A percentile compares a stretch with the other conserved stretches of the same genome.
phyloP scores from a whole-genome alignment of 2,797 vertebrate species.

The Strix occidentalis region DNA sequence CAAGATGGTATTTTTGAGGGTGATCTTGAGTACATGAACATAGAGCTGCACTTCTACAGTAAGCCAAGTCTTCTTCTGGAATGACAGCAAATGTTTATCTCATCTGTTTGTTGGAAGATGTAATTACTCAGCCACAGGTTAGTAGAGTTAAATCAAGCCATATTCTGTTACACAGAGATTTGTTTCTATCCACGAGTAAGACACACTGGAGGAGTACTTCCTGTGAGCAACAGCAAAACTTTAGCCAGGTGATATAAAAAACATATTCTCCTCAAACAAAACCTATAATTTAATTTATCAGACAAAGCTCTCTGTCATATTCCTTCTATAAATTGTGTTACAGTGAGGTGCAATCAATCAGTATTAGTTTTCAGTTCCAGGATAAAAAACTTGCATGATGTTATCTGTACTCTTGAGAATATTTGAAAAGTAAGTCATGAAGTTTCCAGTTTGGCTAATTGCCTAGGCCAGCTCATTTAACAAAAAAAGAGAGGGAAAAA shows the following conservation, averaged over 20 bases:
- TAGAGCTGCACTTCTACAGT: not conserved
- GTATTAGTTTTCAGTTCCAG: not conserved
- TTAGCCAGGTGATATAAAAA: not conserved
- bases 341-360: not conserved
- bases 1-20: not conserved
- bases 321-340: not conserved
- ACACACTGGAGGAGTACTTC: not conserved
- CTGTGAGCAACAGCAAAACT: not conserved
- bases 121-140: not conserved
- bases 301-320: not conserved
- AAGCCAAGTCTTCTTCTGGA: not conserved
- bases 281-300: not conserved
- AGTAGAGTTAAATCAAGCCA: not conserved
- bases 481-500: accelerated
- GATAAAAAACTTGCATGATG: not conserved
- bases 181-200: not conserved
- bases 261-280: not conserved
- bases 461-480: not conserved
- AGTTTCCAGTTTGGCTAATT: not conserved
- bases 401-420: not conserved
- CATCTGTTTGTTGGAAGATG: not conserved
- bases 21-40: not conserved
- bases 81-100: not conserved
- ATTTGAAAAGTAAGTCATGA: not conserved
- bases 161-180: not conserved